Evolutionary conservation across 2,113 vertebrate genomes (phyloP), one percentile per base, ranked within the genome.

Genomic region (Mormyrus iriodes): DNA sequence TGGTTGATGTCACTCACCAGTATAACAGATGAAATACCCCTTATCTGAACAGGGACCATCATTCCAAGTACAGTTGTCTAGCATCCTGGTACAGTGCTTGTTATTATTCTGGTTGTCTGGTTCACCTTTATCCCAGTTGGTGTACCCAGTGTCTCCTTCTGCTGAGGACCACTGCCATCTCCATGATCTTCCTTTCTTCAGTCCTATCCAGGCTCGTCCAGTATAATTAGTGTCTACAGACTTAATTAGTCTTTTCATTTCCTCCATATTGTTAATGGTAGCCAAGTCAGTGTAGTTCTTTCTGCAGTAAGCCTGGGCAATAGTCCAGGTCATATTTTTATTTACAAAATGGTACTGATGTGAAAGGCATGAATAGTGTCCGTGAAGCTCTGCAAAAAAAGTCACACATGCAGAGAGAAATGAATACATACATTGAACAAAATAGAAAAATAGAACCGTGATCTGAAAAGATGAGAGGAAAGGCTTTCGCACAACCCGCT

Each of bases 231-330:
- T 0, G 5, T 1, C 55, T 44, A 58, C 24, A 65, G 19, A 13
- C 61, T 79, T 44, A 58, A 83, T 35, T 46, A 91, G 52, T n/a
- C 3, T 61, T 31, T 89, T 90, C 86, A 91, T 87, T n/a, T 90
- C 89, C 39, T 91, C 86, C 0, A 69, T 21, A n/a, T 87, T 2
- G 9, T 15, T 42, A 55, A 55, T 55, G 19, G 53, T 55, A 52
- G 53, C 52, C 52, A 53, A 15, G 51, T n/a, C n/a, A n/a, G n/a
- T n/a, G n/a, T n/a, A n/a, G n/a, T n/a, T n/a, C n/a, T n/a, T n/a
- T n/a, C 48, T 52, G 51, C 51, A 44, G 24, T 46, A 51, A 85
- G 21, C 7, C 48, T 85, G 83, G 46, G 83, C 21, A 21, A 51
- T 7, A 49, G 15, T 49, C 44, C 83, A 85, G 42, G 3, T 85